Evolutionary conservation across 2,888 invertebrate species (phyloP).

Genomic region (Hesperia comma): DNA sequence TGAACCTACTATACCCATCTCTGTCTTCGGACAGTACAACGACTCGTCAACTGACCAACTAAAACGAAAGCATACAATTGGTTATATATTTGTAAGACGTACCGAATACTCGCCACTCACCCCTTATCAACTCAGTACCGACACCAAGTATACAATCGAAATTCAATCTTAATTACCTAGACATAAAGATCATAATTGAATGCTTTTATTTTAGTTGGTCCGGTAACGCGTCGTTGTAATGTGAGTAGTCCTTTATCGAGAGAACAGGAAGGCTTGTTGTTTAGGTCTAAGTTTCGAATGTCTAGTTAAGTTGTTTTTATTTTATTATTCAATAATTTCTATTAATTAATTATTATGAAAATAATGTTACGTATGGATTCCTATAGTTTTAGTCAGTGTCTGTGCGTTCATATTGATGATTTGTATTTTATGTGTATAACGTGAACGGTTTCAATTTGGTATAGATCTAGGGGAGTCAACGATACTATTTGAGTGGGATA

Average conservation of each 20-base stretch:
- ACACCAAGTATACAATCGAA: no score
- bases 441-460: not conserved
- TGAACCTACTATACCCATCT: not conserved
- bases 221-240: no score
- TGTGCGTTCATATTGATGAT: not conserved
- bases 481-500: no score
- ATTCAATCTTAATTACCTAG: no score
- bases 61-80: no score
- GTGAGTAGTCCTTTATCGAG: not conserved
- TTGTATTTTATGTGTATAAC: not conserved
- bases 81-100: no score
- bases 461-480: not conserved
- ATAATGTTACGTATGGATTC: slow-evolving; percentile 14
- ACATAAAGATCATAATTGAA: no score
- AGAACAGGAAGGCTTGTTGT: slow-evolving; percentile 4
- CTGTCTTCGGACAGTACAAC: slow-evolving; percentile 6
- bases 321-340: not conserved
- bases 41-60: no score
- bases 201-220: no score
- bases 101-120: no score
- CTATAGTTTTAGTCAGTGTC: slow-evolving; percentile 10
- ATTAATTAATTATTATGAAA: not conserved
- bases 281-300: slow-evolving; percentile 6
- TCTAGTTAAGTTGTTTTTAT: slow-evolving; percentile 5
- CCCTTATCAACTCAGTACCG: no score